These are phyloP conservation scores for Harpagifer antarcticus DNA, from an alignment of 2,797 vertebrate species.

Conservation along the genomic window DNA sequence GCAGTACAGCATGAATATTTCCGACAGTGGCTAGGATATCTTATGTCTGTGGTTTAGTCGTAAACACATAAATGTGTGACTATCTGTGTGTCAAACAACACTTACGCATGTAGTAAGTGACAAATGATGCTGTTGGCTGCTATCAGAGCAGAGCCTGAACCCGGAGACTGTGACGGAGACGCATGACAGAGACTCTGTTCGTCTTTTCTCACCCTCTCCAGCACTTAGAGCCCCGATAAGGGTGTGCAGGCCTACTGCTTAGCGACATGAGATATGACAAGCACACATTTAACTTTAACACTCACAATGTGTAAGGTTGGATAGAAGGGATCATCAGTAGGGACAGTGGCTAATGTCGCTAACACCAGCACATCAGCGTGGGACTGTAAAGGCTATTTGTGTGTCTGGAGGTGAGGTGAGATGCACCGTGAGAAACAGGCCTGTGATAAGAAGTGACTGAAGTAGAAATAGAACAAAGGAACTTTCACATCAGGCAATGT, in stretches of 20 bases:
- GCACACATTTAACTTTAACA: slow-evolving; percentile 50
- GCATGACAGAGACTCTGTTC: slow-evolving; percentile 63
- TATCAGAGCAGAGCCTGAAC: slow-evolving; percentile 62
- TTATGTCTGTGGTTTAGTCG: slow-evolving; percentile 10
- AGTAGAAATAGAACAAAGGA: background rate
- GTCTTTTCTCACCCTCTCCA: slow-evolving; percentile 77
- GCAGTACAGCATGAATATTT: background rate
- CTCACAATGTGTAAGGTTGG: slow-evolving; percentile 11
- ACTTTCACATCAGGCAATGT: background rate
- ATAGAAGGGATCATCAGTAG: slow-evolving; percentile 5
- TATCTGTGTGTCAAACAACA: slow-evolving; percentile 48
- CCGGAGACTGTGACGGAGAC: slow-evolving; percentile 65
- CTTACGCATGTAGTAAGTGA: slow-evolving; percentile 46
- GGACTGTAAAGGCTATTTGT: slow-evolving; percentile 33
- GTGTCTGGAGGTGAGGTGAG: slow-evolving; percentile 8
- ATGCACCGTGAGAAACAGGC: background rate
- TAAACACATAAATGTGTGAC: background rate
- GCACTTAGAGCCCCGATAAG: slow-evolving; percentile 65
- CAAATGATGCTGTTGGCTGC: slow-evolving; percentile 45
- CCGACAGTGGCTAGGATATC: background rate
- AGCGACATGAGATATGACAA: slow-evolving; percentile 41
- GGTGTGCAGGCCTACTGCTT: slow-evolving; percentile 22
- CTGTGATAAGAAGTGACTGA: background rate
- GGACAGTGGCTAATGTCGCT: slow-evolving; percentile 1
- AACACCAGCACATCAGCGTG: slow-evolving; percentile 22